Conservation (phyloP, 2,888 invertebrate species). For the Callimorpha dominula region DNA sequence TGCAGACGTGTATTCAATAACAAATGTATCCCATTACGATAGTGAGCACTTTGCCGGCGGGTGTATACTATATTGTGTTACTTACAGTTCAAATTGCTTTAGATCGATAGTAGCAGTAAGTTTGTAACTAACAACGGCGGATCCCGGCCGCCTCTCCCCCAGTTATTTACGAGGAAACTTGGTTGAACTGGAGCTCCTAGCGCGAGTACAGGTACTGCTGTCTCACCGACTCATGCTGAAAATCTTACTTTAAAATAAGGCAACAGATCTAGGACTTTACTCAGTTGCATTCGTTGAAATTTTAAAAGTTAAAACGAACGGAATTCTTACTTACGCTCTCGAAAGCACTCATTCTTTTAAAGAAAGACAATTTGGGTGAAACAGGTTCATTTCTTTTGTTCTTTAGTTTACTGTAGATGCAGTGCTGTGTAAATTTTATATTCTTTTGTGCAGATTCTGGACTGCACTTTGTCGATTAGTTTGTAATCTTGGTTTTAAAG, state of each 20-base stretch:
- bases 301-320: conserved; percentile 49
- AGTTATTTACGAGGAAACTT: conserved; percentile 53
- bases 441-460: not conserved
- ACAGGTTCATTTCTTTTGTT: conserved; percentile 35
- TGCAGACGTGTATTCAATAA: conserved; percentile 53
- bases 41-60: conserved; percentile 16
- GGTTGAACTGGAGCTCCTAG: conserved; percentile 30
- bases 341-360: conserved; percentile 39
- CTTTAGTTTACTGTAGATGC: conserved; percentile 28
- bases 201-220: conserved; percentile 30
- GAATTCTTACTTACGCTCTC: conserved; percentile 35
- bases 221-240: conserved; percentile 41
- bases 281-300: conserved; percentile 42
- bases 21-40: conserved; percentile 47
- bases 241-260: conserved; percentile 53
- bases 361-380: conserved; percentile 44
- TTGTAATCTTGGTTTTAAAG: not conserved
- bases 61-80: conserved; percentile 8
- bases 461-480: conserved; percentile 21
- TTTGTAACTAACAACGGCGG: conserved; percentile 45
- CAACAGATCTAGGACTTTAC: conserved; percentile 51
- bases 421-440: conserved; percentile 17
- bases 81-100: conserved; percentile 49
- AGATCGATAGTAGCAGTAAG: conserved; percentile 39
- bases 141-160: conserved; percentile 32